phyloP scores from a whole-genome alignment of 2,888 invertebrate genomes.

The Luperina nickerlii region DNA sequence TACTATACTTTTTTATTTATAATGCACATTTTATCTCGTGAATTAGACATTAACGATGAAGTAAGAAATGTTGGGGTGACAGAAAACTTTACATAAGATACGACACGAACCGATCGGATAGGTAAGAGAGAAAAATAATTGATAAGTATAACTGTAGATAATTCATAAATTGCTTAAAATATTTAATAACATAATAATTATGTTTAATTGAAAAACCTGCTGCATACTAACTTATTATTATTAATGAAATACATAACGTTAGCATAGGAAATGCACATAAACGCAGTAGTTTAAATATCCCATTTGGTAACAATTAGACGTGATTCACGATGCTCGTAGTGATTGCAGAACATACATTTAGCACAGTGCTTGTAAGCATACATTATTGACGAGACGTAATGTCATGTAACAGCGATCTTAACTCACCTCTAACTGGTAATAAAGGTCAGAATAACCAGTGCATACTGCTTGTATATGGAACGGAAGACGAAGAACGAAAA shows the following conservation, averaged over 20 bases:
- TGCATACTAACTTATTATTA: too few species aligned
- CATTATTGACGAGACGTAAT: conserved; percentile 57
- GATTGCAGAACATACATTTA: conserved; percentile 52
- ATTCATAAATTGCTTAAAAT: not conserved
- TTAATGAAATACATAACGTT: conserved; percentile 1
- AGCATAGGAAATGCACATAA: conserved; percentile 24
- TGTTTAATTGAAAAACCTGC: conserved; percentile 1
- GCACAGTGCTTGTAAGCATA: conserved; percentile 41
- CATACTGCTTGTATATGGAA: not conserved
- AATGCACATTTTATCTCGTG: not conserved
- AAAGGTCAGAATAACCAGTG: conserved; percentile 19
- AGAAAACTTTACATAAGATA: not conserved
- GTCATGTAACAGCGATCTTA: conserved; percentile 55
- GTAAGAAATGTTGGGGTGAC: not conserved
- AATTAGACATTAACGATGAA: not conserved
- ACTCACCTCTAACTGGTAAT: conserved; percentile 29
- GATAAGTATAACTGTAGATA: not conserved
- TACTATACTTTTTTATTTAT: too few species aligned
- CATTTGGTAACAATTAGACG: conserved; percentile 40
- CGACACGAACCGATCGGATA: not conserved
- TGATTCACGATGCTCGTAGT: conserved; percentile 38
- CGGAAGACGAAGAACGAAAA: not conserved
- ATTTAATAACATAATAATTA: not conserved
- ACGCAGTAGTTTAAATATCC: conserved; percentile 10
- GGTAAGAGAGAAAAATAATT: too few species aligned